These are phyloP conservation scores for Cyrtodaria siliqua DNA, from an alignment of 2,888 invertebrate genomes.

Conservation along the genomic window DNA sequence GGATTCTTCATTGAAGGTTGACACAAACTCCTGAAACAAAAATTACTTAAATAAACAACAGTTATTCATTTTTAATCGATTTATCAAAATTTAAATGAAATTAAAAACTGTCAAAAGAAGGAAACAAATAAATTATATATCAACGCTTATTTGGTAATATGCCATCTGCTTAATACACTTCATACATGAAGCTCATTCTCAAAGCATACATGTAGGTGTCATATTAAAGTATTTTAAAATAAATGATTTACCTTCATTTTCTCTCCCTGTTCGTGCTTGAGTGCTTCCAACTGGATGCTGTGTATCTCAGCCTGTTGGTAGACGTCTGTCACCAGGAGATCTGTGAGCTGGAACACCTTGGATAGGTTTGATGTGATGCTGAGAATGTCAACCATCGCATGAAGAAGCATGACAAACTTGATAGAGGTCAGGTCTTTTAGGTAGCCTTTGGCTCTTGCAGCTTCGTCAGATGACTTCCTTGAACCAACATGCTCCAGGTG, in stretches of 20 bases:
- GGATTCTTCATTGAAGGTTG: no score
- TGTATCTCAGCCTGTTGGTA: constrained; percentile 9
- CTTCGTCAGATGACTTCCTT: constrained; percentile 15
- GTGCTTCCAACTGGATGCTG: constrained; percentile 13
- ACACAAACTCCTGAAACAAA: no score
- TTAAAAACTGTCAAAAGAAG: no score
- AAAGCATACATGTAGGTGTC: no score
- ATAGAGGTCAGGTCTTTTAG: not conserved
- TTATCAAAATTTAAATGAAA: no score
- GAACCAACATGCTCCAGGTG: constrained; percentile 23
- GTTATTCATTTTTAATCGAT: no score
- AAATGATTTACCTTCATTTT: constrained; percentile 13
- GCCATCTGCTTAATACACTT: no score
- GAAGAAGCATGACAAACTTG: constrained; percentile 15
- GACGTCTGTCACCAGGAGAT: constrained; percentile 16
- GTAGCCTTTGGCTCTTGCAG: constrained; percentile 19
- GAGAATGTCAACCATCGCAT: constrained; percentile 14
- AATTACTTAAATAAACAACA: no score
- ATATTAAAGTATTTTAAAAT: not conserved
- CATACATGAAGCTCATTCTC: no score
- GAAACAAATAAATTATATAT: no score
- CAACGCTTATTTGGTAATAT: no score
- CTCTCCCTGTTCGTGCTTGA: constrained; percentile 4
- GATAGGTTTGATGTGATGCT: not conserved
- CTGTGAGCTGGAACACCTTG: not conserved